phyloP scores from a whole-genome alignment of 1,140 invertebrate genomes.

The Diorhabda elongata region DNA sequence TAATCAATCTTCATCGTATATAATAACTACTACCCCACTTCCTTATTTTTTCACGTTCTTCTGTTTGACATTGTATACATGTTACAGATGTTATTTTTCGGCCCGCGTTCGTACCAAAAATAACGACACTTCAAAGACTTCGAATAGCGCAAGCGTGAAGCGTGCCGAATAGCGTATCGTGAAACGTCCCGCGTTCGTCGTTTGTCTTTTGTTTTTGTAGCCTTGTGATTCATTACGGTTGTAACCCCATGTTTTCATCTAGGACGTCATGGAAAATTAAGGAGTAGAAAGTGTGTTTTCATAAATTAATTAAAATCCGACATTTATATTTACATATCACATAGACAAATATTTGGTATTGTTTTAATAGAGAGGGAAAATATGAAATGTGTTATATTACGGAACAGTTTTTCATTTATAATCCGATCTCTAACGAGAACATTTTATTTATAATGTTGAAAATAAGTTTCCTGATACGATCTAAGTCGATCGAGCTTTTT shows the following conservation, averaged over 20 bases:
- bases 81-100: not conserved
- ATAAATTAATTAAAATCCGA: not conserved
- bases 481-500: conserved; percentile 1
- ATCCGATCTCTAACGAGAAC: no score
- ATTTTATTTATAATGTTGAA: not conserved
- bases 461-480: not conserved
- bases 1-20: no score
- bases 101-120: not conserved
- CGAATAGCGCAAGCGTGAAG: not conserved
- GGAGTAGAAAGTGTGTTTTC: not conserved
- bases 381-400: no score
- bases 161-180: not conserved
- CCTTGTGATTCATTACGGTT: not conserved
- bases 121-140: not conserved
- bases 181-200: not conserved
- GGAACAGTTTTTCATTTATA: no score
- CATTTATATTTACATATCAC: conserved; percentile 2
- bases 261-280: conserved; percentile 2
- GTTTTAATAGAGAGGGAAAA: no score
- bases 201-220: conserved; percentile 2
- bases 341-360: not conserved
- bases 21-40: not conserved
- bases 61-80: conserved; percentile 1
- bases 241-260: conserved; percentile 2
- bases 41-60: conserved; percentile 2